phyloP scores from a whole-genome alignment of 2,797 vertebrate species.

The Pagetopsis macropterus region DNA sequence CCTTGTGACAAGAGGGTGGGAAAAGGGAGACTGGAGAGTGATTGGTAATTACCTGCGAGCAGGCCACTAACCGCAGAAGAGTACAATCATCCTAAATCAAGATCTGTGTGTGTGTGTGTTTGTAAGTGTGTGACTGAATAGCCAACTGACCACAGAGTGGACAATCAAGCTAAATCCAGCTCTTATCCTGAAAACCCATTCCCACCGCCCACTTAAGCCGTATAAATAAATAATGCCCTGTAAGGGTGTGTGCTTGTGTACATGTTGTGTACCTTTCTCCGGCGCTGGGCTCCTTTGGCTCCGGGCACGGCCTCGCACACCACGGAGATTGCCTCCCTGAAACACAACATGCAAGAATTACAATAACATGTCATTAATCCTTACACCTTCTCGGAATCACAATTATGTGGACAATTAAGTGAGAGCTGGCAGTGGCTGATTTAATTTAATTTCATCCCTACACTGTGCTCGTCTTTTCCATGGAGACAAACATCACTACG shows the following conservation, averaged over 20 bases:
- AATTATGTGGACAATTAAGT: slow-evolving; percentile 45
- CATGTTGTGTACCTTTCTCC: slow-evolving; percentile 91
- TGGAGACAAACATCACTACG: slow-evolving; percentile 62
- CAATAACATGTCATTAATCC: slow-evolving; percentile 43
- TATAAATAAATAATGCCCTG: slow-evolving; percentile 79
- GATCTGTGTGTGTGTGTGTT: slow-evolving; percentile 26
- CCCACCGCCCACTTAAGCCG: slow-evolving; percentile 73
- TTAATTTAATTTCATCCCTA: slow-evolving; percentile 56
- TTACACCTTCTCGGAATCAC: slow-evolving; percentile 50
- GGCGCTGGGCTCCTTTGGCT: slow-evolving; percentile 92
- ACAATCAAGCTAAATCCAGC: slow-evolving; percentile 76
- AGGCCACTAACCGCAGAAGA: slow-evolving; percentile 63
- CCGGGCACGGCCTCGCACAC: slow-evolving; percentile 96
- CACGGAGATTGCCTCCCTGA: slow-evolving; percentile 95
- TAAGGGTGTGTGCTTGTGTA: slow-evolving; percentile 58
- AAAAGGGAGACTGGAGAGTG: slow-evolving; percentile 58
- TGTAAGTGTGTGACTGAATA: slow-evolving; percentile 46
- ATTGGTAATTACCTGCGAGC: slow-evolving; percentile 75
- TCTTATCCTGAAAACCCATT: slow-evolving; percentile 70
- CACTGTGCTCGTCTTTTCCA: slow-evolving; percentile 46
- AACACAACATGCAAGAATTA: slow-evolving; percentile 52
- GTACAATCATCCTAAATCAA: slow-evolving; percentile 66
- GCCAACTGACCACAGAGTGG: slow-evolving; percentile 76
- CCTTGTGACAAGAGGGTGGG: slow-evolving; percentile 55
- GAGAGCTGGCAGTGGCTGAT: slow-evolving; percentile 46